Base-by-base conservation (phyloP, 2,888 invertebrate species). In the Andrena flavipes region DNA sequence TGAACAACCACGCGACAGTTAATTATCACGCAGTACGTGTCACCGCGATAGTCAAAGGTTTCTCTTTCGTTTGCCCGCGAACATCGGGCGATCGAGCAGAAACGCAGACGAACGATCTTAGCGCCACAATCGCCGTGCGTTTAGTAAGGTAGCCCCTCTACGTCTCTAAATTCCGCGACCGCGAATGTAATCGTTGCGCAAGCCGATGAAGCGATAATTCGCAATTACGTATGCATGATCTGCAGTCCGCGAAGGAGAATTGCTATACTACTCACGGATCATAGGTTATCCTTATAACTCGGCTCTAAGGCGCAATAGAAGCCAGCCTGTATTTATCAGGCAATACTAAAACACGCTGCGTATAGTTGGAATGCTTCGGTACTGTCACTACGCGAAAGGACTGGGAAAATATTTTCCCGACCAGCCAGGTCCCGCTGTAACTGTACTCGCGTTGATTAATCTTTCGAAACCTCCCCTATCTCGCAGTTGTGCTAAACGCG, bases 211-310 rank as follows among this genome's bases (percentile, higher is more conserved):
- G 77, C 80, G 87, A 90, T 91, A 91, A 91, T 90, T 85, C 82
- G 85, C 85, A 90, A 90, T 91, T 91, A 90, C 88, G 88, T 82
- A 91, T 91, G 86, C 91, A 86, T 63, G 82, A 87, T 87, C 81
- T 77, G 64, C 81, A 76, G 63, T 48, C 78, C 60, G 49, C 75
- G 81, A 64, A 83, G 83, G 74, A 82, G 82, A 85, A 84, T 88
- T 85, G 76, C 80, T 60, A 82, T 74, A 87, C 82, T 48, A 62
- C 80, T 88, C 84, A 82, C 84, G 85, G 88, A 88, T 88, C 88
- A 88, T 85, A 88, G 87, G 82, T 88, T 88, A 88, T 88, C 87
- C 87, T 83, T 83, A 81, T 77, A 87, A 79, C 81, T 76, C 69
- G 62, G 60, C 64, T 75, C 65, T 86, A 81, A 86, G 67, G 76